A percentile compares a stretch with the other conserved stretches of the same genome.
These are phyloP conservation scores for Drosophila kuntzei DNA, from an alignment of 2,888 invertebrate species.

Conservation along the genomic window DNA sequence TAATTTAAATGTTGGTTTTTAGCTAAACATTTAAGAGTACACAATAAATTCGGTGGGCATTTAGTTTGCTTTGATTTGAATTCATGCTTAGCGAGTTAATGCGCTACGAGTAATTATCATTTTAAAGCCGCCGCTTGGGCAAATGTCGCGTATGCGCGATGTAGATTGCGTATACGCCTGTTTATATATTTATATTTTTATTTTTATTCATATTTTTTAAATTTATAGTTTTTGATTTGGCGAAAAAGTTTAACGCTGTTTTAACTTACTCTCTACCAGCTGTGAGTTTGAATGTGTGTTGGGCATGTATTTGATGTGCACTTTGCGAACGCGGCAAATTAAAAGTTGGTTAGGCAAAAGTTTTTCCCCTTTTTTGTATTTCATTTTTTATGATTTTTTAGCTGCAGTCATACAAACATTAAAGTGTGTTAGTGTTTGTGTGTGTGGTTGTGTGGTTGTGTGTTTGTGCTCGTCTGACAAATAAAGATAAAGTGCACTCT, in stretches of 20 bases:
- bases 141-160: conserved; percentile 61
- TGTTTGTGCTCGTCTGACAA: conserved; percentile 40
- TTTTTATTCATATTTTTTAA: conserved; percentile 14
- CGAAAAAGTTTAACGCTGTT: conserved; percentile 27
- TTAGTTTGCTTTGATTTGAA: conserved; percentile 66
- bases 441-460: conserved; percentile 30
- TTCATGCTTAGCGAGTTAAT: conserved; percentile 37
- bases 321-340: conserved; percentile 55
- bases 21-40: conserved; percentile 45
- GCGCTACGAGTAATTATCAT: conserved; percentile 24
- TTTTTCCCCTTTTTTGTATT: conserved; percentile 25
- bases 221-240: conserved; percentile 18
- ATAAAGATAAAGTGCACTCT: conserved; percentile 64
- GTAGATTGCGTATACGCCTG: conserved; percentile 59
- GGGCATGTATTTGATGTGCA: conserved; percentile 25
- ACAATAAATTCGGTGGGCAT: conserved; percentile 79
- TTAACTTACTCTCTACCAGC: not conserved
- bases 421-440: conserved; percentile 15
- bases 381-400: conserved; percentile 16
- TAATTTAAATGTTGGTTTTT: conserved; percentile 23
- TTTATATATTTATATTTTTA: conserved; percentile 9
- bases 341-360: conserved; percentile 61
- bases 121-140: conserved; percentile 52
- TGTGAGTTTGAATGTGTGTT: conserved; percentile 7
- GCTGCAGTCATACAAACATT: conserved; percentile 39